phyloP scores from a whole-genome alignment of 1,140 invertebrate species.

The Tetragnatha versicolor region DNA sequence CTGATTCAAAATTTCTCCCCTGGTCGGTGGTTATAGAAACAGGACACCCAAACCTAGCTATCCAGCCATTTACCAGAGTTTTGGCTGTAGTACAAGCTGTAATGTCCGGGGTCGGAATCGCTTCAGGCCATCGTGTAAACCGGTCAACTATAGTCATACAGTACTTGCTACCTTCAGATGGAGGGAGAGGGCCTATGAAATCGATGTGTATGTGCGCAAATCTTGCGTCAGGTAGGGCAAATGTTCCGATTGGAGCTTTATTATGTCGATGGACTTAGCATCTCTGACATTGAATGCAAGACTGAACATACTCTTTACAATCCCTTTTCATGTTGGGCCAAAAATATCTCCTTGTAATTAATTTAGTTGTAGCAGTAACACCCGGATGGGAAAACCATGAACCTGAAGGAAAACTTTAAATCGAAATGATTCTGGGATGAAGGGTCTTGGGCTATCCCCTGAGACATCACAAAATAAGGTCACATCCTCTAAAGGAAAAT shows the following conservation, averaged over 20 bases:
- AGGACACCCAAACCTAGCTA: constrained; percentile 61
- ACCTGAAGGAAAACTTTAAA: background rate
- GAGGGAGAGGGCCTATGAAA: constrained; percentile 65
- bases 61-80: constrained; percentile 61
- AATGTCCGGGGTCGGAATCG: constrained; percentile 62
- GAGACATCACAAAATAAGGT: background rate
- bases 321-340: background rate
- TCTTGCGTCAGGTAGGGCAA: background rate
- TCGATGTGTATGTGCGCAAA: constrained; percentile 65
- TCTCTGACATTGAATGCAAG: background rate
- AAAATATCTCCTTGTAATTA: background rate
- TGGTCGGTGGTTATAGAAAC: constrained; percentile 63
- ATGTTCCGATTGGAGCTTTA: background rate
- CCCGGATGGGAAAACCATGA: background rate
- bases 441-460: background rate
- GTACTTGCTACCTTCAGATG: constrained; percentile 60
- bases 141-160: constrained; percentile 65
- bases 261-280: background rate
- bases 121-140: constrained; percentile 65
- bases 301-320: background rate
- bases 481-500: too few species aligned
- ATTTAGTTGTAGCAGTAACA: background rate
- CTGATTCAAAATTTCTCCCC: constrained; percentile 65
- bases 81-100: constrained; percentile 61
- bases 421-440: background rate